Conservation (phyloP, 2,797 vertebrate species). For the Enteromius trimaculatus region DNA sequence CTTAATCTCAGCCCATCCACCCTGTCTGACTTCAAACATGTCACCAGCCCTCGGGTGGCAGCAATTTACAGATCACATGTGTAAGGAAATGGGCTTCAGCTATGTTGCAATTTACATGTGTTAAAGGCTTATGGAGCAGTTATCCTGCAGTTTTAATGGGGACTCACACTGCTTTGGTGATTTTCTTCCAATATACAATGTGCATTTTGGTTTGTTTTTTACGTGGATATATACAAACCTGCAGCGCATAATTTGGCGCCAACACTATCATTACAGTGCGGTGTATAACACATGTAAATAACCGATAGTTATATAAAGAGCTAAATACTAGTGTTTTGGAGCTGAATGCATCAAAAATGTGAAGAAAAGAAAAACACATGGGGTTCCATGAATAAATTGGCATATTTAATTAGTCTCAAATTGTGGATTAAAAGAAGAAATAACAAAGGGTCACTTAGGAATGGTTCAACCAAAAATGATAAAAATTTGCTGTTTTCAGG, state of each 20-base stretch:
- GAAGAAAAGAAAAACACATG: neutral
- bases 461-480: neutral
- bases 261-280: conserved; percentile 26
- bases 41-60: conserved; percentile 80
- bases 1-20: conserved; percentile 63
- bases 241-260: conserved; percentile 34
- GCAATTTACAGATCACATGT: conserved; percentile 85
- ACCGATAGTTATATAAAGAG: neutral
- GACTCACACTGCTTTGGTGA: conserved; percentile 63
- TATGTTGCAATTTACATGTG: conserved; percentile 80
- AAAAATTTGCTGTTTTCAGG: neutral
- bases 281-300: conserved; percentile 14
- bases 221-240: conserved; percentile 39
- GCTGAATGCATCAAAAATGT: neutral
- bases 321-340: conserved; percentile 10
- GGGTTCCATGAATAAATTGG: neutral
- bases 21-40: conserved; percentile 60
- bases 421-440: neutral
- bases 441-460: neutral
- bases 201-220: conserved; percentile 29
- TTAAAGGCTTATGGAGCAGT: conserved; percentile 75
- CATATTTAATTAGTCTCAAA: neutral
- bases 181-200: conserved; percentile 45
- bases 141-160: conserved; percentile 77
- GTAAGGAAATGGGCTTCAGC: conserved; percentile 71